Base-by-base conservation (phyloP, 1,140 invertebrate species). In the Drosophila rhopaloa region DNA sequence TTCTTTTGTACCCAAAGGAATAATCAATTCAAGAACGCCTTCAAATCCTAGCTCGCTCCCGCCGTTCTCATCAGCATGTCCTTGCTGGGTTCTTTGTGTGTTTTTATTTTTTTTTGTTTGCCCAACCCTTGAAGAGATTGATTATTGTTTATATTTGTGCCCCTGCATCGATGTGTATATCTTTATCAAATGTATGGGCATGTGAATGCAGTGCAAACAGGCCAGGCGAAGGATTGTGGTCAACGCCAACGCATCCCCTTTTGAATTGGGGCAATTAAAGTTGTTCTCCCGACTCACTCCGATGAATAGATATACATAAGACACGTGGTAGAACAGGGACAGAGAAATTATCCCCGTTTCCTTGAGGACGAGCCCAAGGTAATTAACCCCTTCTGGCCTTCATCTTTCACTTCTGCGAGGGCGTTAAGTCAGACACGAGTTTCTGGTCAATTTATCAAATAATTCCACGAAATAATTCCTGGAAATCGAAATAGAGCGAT, bases 191-290 rank as follows among this genome's bases (percentile, higher is more conserved):
- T 53, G 50, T 76, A 72, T 55, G n/a, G 57, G 32, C 44, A 73
- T 84, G 47, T 79, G 84, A 81, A 90, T 88, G 84, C 84, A 89
- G 73, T 77, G 77, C 84, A 88, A 88, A 88, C 84, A 83, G 63
- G 51, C 68, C 84, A 77, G 63, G 51, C 65, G 54, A 53, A 78
- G 80, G 63, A 81, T 89, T 89, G 85, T 84, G 84, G 84, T 76
- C 55, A 71, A 76, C 59, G 57, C 76, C 70, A 75, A 75, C 47
- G 77, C 78, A 74, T 55, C 68, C 44, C 48, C 76, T 32, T 27
- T 62, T 84, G 84, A 89, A 89, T 89, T 89, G 84, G 84, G 84
- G 84, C 84, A 89, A 89, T 89, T 89, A 89, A 89, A 89, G 79
- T 83, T 70, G 70, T 70, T 70, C 76, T 65, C 68, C 71, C 53